phyloP scores from a whole-genome alignment of 2,888 invertebrate genomes.

The Linnaemya tessellans region DNA sequence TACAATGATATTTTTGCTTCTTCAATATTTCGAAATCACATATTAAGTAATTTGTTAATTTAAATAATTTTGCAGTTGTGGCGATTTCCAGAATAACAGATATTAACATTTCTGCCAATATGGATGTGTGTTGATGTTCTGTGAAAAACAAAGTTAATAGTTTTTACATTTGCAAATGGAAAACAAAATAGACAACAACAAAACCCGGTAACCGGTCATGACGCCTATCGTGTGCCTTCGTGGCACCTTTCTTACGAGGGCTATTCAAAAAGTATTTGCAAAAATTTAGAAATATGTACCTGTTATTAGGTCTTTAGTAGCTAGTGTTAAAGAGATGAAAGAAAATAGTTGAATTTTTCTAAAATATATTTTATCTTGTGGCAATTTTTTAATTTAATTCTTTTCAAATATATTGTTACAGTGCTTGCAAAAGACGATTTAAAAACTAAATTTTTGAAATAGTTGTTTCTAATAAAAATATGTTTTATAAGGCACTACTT shows the following conservation, averaged over 20 bases:
- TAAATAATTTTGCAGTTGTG: not conserved
- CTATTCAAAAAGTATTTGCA: not conserved
- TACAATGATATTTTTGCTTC: too few relatives aligned
- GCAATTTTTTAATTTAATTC: too few relatives aligned
- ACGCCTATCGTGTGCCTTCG: slow-evolving; percentile 20
- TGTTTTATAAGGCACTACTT: too few relatives aligned
- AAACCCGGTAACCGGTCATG: slow-evolving; percentile 48
- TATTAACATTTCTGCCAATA: slow-evolving; percentile 4
- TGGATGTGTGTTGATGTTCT: slow-evolving; percentile 11
- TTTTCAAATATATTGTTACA: too few relatives aligned
- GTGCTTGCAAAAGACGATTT: too few relatives aligned
- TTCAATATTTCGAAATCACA: too few relatives aligned
- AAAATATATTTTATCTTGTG: too few relatives aligned
- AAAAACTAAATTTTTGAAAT: too few relatives aligned
- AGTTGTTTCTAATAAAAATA: too few relatives aligned
- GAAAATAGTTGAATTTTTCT: too few relatives aligned
- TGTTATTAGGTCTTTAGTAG: not conserved
- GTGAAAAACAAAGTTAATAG: slow-evolving; percentile 9
- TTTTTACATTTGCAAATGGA: not conserved
- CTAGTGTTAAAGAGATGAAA: not conserved
- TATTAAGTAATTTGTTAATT: too few relatives aligned
- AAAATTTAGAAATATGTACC: not conserved
- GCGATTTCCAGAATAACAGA: not conserved
- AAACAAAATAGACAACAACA: slow-evolving; percentile 14
- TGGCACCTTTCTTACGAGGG: slow-evolving; percentile 12